Percentiles rank a stretch among this genome's conserved stretches.
Conservation (phyloP, 1,140 invertebrate genomes). For the Drosophila repletoides region DNA sequence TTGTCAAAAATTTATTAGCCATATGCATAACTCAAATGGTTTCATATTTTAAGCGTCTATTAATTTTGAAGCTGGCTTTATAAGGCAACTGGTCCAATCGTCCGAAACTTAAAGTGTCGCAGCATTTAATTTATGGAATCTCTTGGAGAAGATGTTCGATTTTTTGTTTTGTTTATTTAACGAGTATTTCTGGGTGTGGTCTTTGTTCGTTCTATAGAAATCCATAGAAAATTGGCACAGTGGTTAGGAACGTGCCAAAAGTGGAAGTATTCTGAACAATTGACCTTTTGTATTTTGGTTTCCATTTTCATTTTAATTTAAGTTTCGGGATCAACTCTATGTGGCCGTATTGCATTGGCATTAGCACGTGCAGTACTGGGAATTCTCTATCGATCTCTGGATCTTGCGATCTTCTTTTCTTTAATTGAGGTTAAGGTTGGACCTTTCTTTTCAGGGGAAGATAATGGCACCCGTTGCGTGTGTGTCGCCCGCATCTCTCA, state of each 20-base stretch:
- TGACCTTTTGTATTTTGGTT: conserved; percentile 6
- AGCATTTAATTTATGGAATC: conserved; percentile 60
- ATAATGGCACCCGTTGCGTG: conserved; percentile 22
- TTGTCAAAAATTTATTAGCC: conserved; percentile 22
- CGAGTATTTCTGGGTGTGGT: conserved; percentile 52
- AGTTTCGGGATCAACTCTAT: conserved; percentile 18
- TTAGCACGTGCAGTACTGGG: conserved; percentile 46
- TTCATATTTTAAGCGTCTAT: conserved; percentile 52
- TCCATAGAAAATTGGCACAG: conserved; percentile 7
- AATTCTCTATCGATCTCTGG: conserved; percentile 1
- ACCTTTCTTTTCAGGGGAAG: neutral
- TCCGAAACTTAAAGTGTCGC: conserved; percentile 60
- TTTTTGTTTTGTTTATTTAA: conserved; percentile 40
- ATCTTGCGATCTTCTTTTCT: conserved; percentile 5
- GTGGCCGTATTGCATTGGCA: conserved; percentile 10
- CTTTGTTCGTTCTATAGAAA: conserved; percentile 23
- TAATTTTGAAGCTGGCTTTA: conserved; percentile 54
- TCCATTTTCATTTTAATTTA: neutral
- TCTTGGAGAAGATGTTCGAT: conserved; percentile 39
- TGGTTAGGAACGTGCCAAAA: conserved; percentile 44
- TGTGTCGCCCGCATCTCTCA: conserved; percentile 45
- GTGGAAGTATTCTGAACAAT: conserved; percentile 10
- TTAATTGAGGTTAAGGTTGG: conserved; percentile 28
- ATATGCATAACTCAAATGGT: conserved; percentile 40
- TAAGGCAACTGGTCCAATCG: conserved; percentile 36